Percentiles rank a stretch among this genome's conserved stretches.
Evolutionary conservation across 1,140 invertebrate species (phyloP).

Genomic region (Caerostris extrusa): DNA sequence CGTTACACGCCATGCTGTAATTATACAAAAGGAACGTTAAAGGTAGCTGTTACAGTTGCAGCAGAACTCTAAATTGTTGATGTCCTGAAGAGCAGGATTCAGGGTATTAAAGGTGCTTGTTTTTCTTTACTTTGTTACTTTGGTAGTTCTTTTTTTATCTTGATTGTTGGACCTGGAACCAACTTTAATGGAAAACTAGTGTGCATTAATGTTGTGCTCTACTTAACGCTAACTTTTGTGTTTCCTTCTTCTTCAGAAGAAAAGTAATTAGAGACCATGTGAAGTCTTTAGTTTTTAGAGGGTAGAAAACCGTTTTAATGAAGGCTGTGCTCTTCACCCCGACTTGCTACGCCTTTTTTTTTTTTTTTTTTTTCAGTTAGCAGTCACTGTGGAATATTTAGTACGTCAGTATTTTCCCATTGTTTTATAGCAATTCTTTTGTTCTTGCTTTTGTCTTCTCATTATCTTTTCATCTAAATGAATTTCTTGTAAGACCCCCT

Average conservation of each 20-base stretch:
- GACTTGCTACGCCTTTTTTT: background rate
- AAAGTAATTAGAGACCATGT: constrained; percentile 60
- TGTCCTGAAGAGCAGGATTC: constrained; percentile 11
- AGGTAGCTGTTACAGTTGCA: constrained; percentile 28
- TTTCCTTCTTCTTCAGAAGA: constrained; percentile 18
- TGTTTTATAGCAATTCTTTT: constrained; percentile 52
- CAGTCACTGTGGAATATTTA: constrained; percentile 6
- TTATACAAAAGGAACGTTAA: constrained; percentile 60
- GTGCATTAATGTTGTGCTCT: constrained; percentile 49
- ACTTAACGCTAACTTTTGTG: constrained; percentile 46
- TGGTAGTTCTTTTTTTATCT: constrained; percentile 24
- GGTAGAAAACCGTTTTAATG: constrained; percentile 43
- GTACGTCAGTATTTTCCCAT: constrained; percentile 1
- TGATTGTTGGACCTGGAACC: background rate
- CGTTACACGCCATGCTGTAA: constrained; percentile 63
- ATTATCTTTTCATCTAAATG: constrained; percentile 70
- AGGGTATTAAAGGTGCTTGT: constrained; percentile 16
- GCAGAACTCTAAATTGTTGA: constrained; percentile 63
- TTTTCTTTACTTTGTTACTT: background rate
- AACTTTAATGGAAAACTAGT: constrained; percentile 57
- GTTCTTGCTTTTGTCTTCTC: constrained; percentile 22
- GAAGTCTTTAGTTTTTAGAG: constrained; percentile 25
- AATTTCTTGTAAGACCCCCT: constrained; percentile 22
- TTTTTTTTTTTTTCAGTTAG: constrained; percentile 50
- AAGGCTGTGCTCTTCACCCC: background rate